Percentiles rank a stretch among this genome's conserved stretches.
Evolutionary conservation across 92 coral and sea anemone species (phyloP).

Genomic region (Nematostella vectensis): DNA sequence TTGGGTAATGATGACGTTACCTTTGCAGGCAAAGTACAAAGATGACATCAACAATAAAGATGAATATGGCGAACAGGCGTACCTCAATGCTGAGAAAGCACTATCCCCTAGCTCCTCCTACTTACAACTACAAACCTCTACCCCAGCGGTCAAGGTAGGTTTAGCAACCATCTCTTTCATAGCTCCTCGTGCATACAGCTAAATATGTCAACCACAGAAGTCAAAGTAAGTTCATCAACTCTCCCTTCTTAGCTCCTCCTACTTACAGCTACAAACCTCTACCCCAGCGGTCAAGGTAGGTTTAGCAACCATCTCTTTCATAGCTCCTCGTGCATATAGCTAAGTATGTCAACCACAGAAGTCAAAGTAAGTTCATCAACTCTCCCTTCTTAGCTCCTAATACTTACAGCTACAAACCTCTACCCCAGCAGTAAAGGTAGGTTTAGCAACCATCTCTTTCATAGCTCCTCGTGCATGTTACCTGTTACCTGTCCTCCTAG

Average conservation of each 20-base stretch:
- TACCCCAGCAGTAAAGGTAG: constrained; percentile 67
- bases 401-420: constrained; percentile 58
- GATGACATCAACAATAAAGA: no score
- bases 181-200: no score
- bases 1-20: no score
- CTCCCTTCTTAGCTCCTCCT: constrained; percentile 58
- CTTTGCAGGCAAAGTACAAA: constrained; percentile 37
- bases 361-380: background rate
- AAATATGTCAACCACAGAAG: no score
- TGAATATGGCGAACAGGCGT: no score
- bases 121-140: constrained; percentile 56
- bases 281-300: constrained; percentile 67
- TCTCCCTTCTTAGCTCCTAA: constrained; percentile 49
- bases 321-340: no score
- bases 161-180: background rate
- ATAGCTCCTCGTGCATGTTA: no score
- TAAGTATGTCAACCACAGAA: no score
- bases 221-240: background rate
- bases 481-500: no score
- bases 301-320: background rate
- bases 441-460: background rate
- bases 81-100: constrained; percentile 23
- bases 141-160: constrained; percentile 64
- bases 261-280: constrained; percentile 53
- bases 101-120: constrained; percentile 68